These are phyloP conservation scores for Epinephelus lanceolatus DNA, from an alignment of 2,113 vertebrate genomes.

Conservation along the genomic window DNA sequence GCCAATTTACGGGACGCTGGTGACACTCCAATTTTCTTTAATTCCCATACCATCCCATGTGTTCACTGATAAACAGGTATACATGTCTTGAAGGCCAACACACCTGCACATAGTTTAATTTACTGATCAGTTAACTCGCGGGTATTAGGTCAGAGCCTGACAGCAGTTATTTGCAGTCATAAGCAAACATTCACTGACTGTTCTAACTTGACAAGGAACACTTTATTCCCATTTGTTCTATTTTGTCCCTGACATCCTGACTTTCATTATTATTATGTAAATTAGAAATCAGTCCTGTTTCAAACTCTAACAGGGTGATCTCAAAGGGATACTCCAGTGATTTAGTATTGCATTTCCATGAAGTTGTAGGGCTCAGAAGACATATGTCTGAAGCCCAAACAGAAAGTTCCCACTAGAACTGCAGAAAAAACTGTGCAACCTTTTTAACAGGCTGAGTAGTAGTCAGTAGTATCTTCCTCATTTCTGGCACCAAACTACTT, in stretches of 20 bases:
- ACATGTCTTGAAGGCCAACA: background rate
- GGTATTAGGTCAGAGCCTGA: background rate
- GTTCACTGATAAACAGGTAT: background rate
- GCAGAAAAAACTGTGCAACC: background rate
- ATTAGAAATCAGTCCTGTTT: background rate
- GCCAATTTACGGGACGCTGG: background rate
- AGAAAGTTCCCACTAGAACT: background rate
- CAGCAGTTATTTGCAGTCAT: background rate
- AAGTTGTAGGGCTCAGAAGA: background rate
- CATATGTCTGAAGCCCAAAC: background rate
- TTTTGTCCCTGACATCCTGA: background rate
- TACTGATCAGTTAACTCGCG: background rate
- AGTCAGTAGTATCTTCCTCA: background rate
- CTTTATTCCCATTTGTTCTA: background rate
- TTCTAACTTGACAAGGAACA: background rate
- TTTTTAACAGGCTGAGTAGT: background rate
- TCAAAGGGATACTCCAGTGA: background rate
- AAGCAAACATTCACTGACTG: background rate
- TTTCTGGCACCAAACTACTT: background rate
- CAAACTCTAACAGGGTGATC: background rate
- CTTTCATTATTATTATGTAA: background rate
- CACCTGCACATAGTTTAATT: background rate
- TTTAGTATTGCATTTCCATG: background rate
- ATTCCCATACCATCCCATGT: background rate
- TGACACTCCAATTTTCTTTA: slow-evolving; percentile 4